Conservation (phyloP, 2,888 invertebrate genomes). For the Hypsopygia costalis region DNA sequence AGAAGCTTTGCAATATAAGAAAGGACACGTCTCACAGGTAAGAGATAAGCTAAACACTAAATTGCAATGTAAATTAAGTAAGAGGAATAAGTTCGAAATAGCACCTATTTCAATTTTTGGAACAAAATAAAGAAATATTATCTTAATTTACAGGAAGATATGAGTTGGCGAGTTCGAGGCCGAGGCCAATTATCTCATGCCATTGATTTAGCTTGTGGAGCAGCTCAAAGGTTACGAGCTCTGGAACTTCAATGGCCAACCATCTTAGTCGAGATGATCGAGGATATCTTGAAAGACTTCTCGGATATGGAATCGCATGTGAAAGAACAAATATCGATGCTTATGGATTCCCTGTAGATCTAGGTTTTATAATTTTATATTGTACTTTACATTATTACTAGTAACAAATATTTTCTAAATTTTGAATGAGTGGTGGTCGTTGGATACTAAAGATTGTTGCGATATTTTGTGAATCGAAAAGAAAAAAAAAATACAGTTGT, state of each 20-base stretch:
- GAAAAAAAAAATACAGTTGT: too few species aligned
- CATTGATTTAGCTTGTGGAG: constrained; percentile 87
- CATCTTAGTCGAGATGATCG: constrained; percentile 88
- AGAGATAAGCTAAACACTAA: not conserved
- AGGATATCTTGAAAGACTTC: constrained; percentile 89
- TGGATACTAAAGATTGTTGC: too few species aligned
- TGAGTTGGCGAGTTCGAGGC: constrained; percentile 87
- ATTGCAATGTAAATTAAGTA: not conserved
- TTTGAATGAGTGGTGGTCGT: too few species aligned
- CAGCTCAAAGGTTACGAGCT: constrained; percentile 87
- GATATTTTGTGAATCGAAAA: too few species aligned
- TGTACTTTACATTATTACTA: not conserved
- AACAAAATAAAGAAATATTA: too few species aligned
- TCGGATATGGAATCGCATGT: constrained; percentile 90
- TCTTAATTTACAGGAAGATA: constrained; percentile 85
- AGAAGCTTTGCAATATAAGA: constrained; percentile 91
- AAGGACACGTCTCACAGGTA: constrained; percentile 79
- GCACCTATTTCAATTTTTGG: too few species aligned
- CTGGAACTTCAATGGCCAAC: constrained; percentile 89
- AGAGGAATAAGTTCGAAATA: too few species aligned
- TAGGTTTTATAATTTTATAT: not conserved
- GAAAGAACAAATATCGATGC: constrained; percentile 82
- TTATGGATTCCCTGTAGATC: constrained; percentile 52
- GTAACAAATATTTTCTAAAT: too few species aligned
- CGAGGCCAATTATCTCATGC: constrained; percentile 85